Percentiles rank a stretch among this genome's conserved stretches.
phyloP scores from a whole-genome alignment of 2,888 invertebrate species.

The Lamellibrachia satsuma region DNA sequence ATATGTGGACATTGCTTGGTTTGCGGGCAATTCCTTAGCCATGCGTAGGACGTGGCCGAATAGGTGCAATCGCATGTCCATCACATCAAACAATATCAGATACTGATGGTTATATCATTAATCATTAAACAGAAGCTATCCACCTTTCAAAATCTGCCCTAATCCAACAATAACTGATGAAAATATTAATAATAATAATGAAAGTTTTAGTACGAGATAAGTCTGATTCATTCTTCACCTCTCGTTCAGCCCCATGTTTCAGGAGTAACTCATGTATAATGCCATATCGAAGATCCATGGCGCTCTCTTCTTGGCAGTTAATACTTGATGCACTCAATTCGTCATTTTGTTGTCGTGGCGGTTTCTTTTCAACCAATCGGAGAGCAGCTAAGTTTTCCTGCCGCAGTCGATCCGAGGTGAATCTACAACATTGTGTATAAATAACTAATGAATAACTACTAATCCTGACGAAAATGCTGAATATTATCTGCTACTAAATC shows the following conservation, averaged over 20 bases:
- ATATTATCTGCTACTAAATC: no score
- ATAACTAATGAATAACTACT: background rate
- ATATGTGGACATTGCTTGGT: no score
- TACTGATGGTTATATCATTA: no score
- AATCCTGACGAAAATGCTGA: no score
- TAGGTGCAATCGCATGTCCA: no score
- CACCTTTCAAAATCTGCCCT: background rate
- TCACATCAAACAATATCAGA: no score
- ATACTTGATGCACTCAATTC: conserved; percentile 25
- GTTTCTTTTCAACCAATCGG: conserved; percentile 13
- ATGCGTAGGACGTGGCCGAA: no score
- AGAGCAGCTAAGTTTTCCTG: conserved; percentile 47
- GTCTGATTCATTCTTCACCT: conserved; percentile 42
- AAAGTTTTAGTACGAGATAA: background rate
- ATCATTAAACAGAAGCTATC: background rate
- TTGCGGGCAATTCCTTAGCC: no score
- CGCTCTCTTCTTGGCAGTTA: conserved; percentile 28
- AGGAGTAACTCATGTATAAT: conserved; percentile 48
- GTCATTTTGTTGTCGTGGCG: background rate
- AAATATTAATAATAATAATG: no score
- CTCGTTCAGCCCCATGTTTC: conserved; percentile 55
- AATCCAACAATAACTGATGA: background rate
- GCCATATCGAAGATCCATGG: conserved; percentile 46
- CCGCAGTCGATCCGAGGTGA: conserved; percentile 51
- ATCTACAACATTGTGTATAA: conserved; percentile 29